Base-by-base conservation (phyloP, 2,113 vertebrate species). In the Aptenodytes patagonicus region DNA sequence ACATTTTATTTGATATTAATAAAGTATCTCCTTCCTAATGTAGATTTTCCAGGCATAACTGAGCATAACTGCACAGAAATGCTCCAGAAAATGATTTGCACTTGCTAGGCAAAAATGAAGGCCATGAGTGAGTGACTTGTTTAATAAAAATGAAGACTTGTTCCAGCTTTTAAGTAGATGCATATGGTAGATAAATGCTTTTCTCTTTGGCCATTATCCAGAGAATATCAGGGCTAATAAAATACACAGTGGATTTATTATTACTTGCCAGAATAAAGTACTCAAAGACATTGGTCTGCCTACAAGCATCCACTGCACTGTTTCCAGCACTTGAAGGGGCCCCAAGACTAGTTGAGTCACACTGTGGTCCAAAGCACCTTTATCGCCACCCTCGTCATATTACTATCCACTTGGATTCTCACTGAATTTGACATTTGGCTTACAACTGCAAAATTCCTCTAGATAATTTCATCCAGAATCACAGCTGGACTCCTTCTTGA, bases 161-260 rank as follows among this genome's bases (percentile, higher is more conserved):
- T 95, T 97, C 94, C 92, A 98, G 76, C 65, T 93, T 95, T 94
- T 97, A 97, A 95, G 87, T 81, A 95, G 89, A 97, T 96, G 84
- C 95, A 96, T 70, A 66, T 96, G 93, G 79, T 85, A 85, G 92
- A 96, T 90, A 95, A 97, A 96, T 89, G 28, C 8, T 89, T 97
- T 95, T 78, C 47, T 66, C 70, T 72, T 86, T 97, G 92, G 91
- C 75, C 24, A 42, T 88, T 91, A 60, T 76, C 89, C 97, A 98
- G 57, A 79, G 57, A 75, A 88, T 95, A 93, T 79, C 66, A 75
- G 22, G 40, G 51, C 25, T 92, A 80, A 89, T 87, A 97, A 97
- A 96, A 90, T 69, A 82, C 65, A 52, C 42, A 25, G 77, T 73
- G 16, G 28, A 92, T 92, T 95, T 97, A 82, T 83, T 87, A 87